Base-by-base conservation (phyloP, 2,797 vertebrate species). In the Peromyscus aztecus region DNA sequence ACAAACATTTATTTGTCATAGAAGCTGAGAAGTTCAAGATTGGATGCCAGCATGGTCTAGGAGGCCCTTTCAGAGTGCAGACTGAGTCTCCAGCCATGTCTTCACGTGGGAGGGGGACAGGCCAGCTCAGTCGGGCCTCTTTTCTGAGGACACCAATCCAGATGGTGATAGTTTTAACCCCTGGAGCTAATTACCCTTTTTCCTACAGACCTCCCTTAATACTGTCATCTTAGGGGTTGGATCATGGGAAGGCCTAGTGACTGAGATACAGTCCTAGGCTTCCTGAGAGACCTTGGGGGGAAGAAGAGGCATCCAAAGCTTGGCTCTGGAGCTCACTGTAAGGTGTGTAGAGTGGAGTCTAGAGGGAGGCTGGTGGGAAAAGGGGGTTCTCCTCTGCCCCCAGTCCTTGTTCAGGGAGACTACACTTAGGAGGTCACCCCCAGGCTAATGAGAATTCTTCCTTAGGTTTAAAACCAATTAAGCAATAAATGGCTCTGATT, bases 381-480 rank as follows among this genome's bases (percentile, higher is more conserved):
- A 63, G 49, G 89, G 61, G 9, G 61, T 77, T 65, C 59, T 63
- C 11, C 37, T 49, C 57, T 29, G 3, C 34, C 21, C 4, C 16
- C 49, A 23, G 40, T 57, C 71, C 81, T 69, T 89, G 94, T 82
- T 82, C 69, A 83, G 0, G 1, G 65, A 94, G 87, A 92, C 67
- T 83, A 43, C 57, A 95, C 88, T 93, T 31, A 55, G 23, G 63
- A 94, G 80, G 95, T 95, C 91, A 97, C 91, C 91, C 95, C 67
- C 75, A 80, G 95, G 95, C 94, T 98, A 97, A 97, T 82, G 91
- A 96, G 91, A 89, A 96, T 89, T 90, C 77, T 82, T 96, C 84
- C 76, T 89, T 69, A 96, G 95, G 96, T 97, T 96, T 95, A 94
- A 97, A 97, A 97, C 63, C 95, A 97, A 94, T 96, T 97, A 98